phyloP scores from a whole-genome alignment of 2,888 invertebrate species.

The Mimas tiliae region DNA sequence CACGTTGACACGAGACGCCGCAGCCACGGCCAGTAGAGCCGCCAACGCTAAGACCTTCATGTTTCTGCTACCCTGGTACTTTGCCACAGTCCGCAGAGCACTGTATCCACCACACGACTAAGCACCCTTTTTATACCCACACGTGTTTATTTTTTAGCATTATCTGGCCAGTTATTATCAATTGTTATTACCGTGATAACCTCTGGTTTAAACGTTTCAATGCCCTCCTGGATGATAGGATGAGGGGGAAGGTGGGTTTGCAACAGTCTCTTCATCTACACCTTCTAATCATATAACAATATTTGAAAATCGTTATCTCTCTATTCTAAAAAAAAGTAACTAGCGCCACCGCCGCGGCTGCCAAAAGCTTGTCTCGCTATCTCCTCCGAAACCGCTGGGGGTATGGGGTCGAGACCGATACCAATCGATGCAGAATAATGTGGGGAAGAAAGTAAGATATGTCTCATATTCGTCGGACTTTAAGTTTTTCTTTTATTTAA shows the following conservation, averaged over 20 bases:
- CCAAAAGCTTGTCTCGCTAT: too few species aligned
- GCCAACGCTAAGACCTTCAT: constrained; percentile 65
- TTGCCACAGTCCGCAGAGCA: constrained; percentile 27
- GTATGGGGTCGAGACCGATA: too few species aligned
- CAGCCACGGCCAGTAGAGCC: constrained; percentile 58
- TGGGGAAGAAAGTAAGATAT: too few species aligned
- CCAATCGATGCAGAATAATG: too few species aligned
- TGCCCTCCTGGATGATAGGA: constrained; percentile 6
- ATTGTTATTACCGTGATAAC: constrained; percentile 35
- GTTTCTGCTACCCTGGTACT: constrained; percentile 33
- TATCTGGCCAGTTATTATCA: constrained; percentile 40
- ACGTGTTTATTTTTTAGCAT: constrained; percentile 27
- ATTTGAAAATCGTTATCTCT: too few species aligned
- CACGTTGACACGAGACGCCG: constrained; percentile 67
- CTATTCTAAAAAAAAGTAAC: too few species aligned
- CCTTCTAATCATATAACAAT: background rate
- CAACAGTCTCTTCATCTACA: background rate
- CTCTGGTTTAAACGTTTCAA: constrained; percentile 10
- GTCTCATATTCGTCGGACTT: too few species aligned
- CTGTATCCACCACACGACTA: constrained; percentile 33
- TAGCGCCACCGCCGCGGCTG: too few species aligned
- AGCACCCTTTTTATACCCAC: constrained; percentile 58
- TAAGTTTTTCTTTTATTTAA: too few species aligned
- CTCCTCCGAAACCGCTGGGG: too few species aligned
- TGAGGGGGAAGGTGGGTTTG: background rate